Conservation (phyloP, 1,140 invertebrate species). For the Ceratina calcarata region DNA sequence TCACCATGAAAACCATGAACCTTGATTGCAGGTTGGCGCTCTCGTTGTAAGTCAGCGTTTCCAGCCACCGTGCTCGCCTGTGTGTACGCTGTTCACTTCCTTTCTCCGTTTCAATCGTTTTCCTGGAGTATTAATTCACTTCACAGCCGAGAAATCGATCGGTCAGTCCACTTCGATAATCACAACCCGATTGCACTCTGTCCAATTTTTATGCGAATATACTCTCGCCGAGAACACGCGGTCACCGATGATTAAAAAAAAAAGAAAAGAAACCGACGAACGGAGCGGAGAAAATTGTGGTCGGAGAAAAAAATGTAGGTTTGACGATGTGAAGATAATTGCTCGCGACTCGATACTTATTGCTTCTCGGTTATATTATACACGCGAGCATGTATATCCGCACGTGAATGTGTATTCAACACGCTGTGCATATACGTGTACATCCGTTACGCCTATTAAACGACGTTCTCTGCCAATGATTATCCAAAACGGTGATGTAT, state of each 20-base stretch:
- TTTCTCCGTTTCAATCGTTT: conserved; percentile 56
- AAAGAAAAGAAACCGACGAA: neutral
- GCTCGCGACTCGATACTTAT: conserved; percentile 31
- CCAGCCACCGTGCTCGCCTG: conserved; percentile 73
- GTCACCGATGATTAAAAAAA: conserved; percentile 7
- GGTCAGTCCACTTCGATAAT: conserved; percentile 44
- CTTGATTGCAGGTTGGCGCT: conserved; percentile 81
- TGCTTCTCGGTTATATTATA: conserved; percentile 28
- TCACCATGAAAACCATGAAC: conserved; percentile 82
- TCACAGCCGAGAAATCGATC: conserved; percentile 54
- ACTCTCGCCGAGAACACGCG: neutral
- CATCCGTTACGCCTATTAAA: conserved; percentile 2
- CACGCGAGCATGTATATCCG: neutral
- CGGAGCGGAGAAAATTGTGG: neutral
- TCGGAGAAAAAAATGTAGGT: neutral
- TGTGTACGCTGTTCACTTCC: conserved; percentile 57
- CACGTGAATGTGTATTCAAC: neutral
- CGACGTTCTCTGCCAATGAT: conserved; percentile 18
- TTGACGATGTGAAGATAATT: conserved; percentile 30
- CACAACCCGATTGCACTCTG: conserved; percentile 36
- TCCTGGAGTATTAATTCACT: conserved; percentile 48
- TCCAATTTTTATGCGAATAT: conserved; percentile 9
- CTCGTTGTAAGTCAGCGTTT: conserved; percentile 80
- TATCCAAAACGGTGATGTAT: conserved; percentile 29
- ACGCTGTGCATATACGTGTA: neutral